Base-by-base conservation (phyloP, 2,797 vertebrate species). In the Cyprinella venusta region DNA sequence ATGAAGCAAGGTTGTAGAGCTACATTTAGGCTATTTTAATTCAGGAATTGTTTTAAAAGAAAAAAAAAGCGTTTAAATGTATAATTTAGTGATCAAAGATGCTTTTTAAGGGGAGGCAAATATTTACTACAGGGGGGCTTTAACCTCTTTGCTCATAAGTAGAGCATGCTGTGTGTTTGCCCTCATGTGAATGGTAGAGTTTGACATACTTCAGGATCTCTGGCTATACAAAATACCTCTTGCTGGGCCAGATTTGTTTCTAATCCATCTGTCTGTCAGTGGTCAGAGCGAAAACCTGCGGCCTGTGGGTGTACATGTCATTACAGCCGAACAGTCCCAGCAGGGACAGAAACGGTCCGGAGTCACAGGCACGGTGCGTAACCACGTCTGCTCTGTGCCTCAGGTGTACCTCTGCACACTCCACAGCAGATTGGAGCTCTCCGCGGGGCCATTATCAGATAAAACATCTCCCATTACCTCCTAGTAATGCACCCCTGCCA, bases 401-500 rank as follows among this genome's bases (percentile, higher is more conserved):
- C 64, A 48, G 80, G 76, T 79, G 83, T 54, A 48, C 30, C n/a
- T 45, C 80, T 82, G 71, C 48, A 67, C 63, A 82, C 75, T 81
- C 52, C 80, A 7, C 54, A 61, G 78, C 68, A 75, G 68, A 81
- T 59, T 40, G 52, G 13, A 77, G 33, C 76, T 79, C 63, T 36
- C 42, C 10, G 33, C 80, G 78, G 82, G 13, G 67, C 72, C 78
- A 72, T 79, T 75, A 75, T 69, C 38, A 77, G 71, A 79, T 67
- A 74, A 74, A 79, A 63, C 68, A 82, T 86, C 76, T 65, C 84
- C 70, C 76, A 79, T 83, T 82, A 75, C 48, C 63, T 75, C 52
- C 54, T 50, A 61, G 76, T 61, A 79, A 79, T 59, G 52, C 76
- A 75, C 68, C 40, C 13, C 61, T 59, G 42, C 36, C 63, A 38